phyloP scores from a whole-genome alignment of 2,797 vertebrate species.

The Rhinella marina region DNA sequence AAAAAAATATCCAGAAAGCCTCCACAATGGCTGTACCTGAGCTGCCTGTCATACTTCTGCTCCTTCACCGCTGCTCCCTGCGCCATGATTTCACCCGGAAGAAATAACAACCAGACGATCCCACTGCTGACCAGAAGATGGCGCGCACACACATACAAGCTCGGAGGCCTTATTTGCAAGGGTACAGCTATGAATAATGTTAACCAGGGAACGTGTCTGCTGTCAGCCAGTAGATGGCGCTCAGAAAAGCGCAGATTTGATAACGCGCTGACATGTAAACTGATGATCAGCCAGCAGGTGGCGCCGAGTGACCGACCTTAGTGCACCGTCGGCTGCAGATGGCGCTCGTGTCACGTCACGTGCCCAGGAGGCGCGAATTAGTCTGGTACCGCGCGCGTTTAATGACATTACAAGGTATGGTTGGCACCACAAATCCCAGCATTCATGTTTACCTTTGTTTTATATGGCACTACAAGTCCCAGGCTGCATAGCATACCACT shows the following conservation, averaged over 20 bases:
- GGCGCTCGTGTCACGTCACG: background rate
- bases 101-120: background rate
- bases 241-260: background rate
- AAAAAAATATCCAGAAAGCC: background rate
- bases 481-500: background rate
- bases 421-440: too few relatives aligned
- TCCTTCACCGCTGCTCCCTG: conserved; percentile 78
- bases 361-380: background rate
- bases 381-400: too few relatives aligned
- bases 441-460: too few relatives aligned
- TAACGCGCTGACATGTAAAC: background rate
- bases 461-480: background rate
- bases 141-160: background rate
- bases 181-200: background rate
- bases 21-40: conserved; percentile 75
- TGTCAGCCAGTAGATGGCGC: background rate
- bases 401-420: too few relatives aligned
- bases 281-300: background rate
- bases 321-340: background rate
- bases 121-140: background rate
- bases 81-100: conserved; percentile 66
- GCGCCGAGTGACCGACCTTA: background rate
- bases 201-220: background rate
- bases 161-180: background rate
- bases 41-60: conserved; percentile 91